These are phyloP conservation scores for Tauraco hartlaubi DNA, from an alignment of 2,797 vertebrate species.

Conservation along the genomic window DNA sequence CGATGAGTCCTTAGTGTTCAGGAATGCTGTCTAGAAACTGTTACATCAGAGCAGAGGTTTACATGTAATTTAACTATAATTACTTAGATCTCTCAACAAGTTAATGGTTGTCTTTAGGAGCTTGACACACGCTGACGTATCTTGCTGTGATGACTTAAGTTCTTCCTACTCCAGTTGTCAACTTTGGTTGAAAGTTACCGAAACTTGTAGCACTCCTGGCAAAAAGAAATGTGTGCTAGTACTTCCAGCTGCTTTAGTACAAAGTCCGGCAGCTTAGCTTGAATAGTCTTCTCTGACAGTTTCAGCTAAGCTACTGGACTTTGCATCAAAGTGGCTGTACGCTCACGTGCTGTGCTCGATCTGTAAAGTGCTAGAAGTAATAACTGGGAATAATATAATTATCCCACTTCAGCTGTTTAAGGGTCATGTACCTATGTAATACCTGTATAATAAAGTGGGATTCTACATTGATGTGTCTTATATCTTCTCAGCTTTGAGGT, in stretches of 20 bases:
- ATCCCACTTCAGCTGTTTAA: not conserved
- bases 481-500: not conserved
- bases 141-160: not conserved
- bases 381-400: not conserved
- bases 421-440: not conserved
- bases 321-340: not conserved
- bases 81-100: not conserved
- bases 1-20: not conserved
- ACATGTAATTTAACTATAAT: not conserved
- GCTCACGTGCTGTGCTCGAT: not conserved
- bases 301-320: constrained; percentile 45
- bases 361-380: not conserved
- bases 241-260: constrained; percentile 3
- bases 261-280: constrained; percentile 47
- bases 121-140: not conserved
- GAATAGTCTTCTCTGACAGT: not conserved
- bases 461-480: not conserved
- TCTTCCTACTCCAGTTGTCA: not conserved
- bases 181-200: not conserved
- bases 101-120: not conserved
- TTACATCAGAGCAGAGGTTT: not conserved
- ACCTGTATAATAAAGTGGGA: not conserved
- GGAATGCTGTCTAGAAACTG: not conserved
- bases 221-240: not conserved
- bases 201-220: not conserved